phyloP scores from a whole-genome alignment of 1,140 invertebrate species.

The Pachyrhynchus sulphureomaculatus region DNA sequence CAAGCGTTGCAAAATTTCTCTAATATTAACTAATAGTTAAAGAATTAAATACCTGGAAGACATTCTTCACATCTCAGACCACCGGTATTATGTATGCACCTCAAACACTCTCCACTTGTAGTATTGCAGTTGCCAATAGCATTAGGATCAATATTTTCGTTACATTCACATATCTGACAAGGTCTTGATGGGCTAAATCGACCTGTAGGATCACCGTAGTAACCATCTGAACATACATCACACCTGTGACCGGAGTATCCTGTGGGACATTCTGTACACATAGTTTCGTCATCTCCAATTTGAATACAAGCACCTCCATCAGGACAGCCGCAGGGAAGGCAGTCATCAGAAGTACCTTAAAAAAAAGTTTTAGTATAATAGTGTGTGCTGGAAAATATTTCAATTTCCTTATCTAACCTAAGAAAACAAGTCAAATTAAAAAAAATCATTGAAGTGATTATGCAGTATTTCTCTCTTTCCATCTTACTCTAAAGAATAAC shows the following conservation, averaged over 20 bases:
- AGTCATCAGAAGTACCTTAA: slow-evolving; percentile 80
- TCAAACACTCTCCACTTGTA: slow-evolving; percentile 91
- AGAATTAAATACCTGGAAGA: slow-evolving; percentile 72
- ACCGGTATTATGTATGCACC: slow-evolving; percentile 96
- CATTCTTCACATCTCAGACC: slow-evolving; percentile 89
- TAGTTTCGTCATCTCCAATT: slow-evolving; percentile 76
- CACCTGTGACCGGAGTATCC: slow-evolving; percentile 91
- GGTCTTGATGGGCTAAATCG: slow-evolving; percentile 62
- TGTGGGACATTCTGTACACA: slow-evolving; percentile 90
- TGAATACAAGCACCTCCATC: slow-evolving; percentile 90
- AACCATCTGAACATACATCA: slow-evolving; percentile 93
- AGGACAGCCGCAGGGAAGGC: slow-evolving; percentile 92
- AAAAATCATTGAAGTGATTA: too few relatives aligned
- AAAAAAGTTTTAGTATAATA: background rate
- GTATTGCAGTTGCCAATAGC: slow-evolving; percentile 92
- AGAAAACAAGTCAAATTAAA: too few relatives aligned
- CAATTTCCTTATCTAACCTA: too few relatives aligned
- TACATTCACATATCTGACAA: slow-evolving; percentile 90
- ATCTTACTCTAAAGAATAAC: too few relatives aligned
- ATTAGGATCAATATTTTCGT: slow-evolving; percentile 93
- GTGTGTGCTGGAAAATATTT: too few relatives aligned
- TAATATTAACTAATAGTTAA: too few relatives aligned
- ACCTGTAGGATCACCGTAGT: slow-evolving; percentile 85
- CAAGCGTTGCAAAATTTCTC: too few relatives aligned
- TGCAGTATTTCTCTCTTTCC: too few relatives aligned